phyloP scores from a whole-genome alignment of 2,797 vertebrate genomes.

The Hozukius guyotensis region DNA sequence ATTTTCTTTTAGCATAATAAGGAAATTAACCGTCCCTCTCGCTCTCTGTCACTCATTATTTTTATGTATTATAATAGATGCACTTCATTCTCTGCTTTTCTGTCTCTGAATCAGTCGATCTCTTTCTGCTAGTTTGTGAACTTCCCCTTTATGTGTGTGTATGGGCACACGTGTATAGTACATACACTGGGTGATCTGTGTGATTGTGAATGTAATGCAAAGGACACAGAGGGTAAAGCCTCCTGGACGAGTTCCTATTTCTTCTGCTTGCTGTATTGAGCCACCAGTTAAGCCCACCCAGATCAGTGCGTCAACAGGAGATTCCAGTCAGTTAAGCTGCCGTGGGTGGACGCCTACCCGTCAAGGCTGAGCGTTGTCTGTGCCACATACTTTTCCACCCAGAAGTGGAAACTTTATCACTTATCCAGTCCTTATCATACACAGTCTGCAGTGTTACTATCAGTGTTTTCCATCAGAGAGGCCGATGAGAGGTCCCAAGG shows the following conservation, averaged over 20 bases:
- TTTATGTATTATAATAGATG: neutral
- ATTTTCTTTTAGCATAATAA: neutral
- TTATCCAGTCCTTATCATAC: conserved; percentile 34
- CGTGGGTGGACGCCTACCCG: conserved; percentile 55
- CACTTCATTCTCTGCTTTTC: neutral
- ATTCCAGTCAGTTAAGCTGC: conserved; percentile 65
- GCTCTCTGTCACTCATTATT: neutral
- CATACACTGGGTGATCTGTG: neutral
- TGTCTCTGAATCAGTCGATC: neutral
- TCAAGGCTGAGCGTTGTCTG: conserved; percentile 49
- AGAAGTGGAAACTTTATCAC: conserved; percentile 52
- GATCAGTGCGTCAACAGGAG: conserved; percentile 62
- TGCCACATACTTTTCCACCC: conserved; percentile 40
- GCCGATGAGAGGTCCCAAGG: conserved; percentile 49
- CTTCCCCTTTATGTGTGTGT: neutral
- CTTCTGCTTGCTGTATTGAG: conserved; percentile 28
- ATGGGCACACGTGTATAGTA: neutral
- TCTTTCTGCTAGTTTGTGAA: neutral
- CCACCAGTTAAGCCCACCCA: conserved; percentile 46
- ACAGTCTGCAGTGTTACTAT: conserved; percentile 23
- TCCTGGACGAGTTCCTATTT: conserved; percentile 27
- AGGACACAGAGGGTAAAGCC: conserved; percentile 27
- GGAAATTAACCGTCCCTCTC: neutral
- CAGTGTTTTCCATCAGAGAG: conserved; percentile 51
- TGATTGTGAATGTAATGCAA: neutral